These are phyloP conservation scores for Lontra canadensis DNA, from an alignment of 2,113 vertebrate species.

Conservation along the genomic window DNA sequence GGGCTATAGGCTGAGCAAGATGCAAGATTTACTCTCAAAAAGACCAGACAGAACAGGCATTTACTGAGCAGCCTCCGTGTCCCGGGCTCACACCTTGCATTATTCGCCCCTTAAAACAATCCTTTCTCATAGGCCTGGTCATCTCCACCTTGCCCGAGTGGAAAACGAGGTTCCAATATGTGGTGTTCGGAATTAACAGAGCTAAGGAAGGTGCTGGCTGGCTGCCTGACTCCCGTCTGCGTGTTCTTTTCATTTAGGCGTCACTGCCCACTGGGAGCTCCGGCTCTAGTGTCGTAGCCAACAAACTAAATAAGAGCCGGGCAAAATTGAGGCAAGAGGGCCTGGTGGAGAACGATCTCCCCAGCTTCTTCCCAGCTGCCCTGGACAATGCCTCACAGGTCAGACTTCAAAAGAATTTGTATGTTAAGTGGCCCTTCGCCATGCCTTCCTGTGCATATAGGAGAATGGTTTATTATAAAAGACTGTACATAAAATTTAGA, in stretches of 20 bases:
- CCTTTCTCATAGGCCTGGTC: neutral
- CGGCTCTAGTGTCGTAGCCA: rapidly evolving
- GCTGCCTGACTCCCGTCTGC: neutral
- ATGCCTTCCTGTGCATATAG: neutral
- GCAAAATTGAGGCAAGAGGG: neutral
- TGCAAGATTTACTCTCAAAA: neutral
- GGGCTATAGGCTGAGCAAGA: neutral
- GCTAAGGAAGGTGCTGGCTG: neutral
- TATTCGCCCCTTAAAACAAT: neutral
- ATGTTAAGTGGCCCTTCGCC: rapidly evolving
- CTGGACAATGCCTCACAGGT: rapidly evolving
- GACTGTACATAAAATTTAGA: conserved; percentile 89
- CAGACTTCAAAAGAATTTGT: rapidly evolving
- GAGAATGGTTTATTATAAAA: conserved; percentile 93
- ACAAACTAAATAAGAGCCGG: neutral
- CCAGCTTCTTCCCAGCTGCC: neutral
- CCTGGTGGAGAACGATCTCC: neutral
- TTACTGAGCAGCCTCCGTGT: neutral
- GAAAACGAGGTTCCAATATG: neutral
- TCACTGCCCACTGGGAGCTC: neutral
- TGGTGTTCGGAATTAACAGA: neutral
- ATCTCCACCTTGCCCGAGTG: too few relatives aligned
- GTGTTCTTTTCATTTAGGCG: neutral
- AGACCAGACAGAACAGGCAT: neutral
- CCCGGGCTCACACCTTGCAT: rapidly evolving